Evolutionary conservation across 1,140 invertebrate species (phyloP).

Genomic region (Glomeris maerens): DNA sequence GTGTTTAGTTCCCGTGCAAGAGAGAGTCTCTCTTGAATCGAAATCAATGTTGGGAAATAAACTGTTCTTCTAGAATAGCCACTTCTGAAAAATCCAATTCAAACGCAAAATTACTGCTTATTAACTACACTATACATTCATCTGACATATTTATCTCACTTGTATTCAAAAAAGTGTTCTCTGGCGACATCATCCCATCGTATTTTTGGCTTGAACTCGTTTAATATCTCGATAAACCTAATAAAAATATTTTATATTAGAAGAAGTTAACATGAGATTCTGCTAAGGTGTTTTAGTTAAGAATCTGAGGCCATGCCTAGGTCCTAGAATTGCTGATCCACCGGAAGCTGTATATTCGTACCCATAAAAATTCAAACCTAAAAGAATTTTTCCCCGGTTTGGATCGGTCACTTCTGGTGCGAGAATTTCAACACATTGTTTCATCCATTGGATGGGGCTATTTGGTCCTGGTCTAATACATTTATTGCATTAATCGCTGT

Average conservation of each 20-base stretch:
- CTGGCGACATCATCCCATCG: slow-evolving; percentile 57
- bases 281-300: no score
- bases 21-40: slow-evolving; percentile 62
- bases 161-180: slow-evolving; percentile 75
- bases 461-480: slow-evolving; percentile 49
- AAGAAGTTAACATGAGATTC: no score
- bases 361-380: slow-evolving; percentile 90
- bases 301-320: slow-evolving; percentile 39
- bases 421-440: slow-evolving; percentile 49
- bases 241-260: slow-evolving; percentile 8
- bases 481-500: no score
- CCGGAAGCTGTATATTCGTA: slow-evolving; percentile 65
- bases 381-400: slow-evolving; percentile 58
- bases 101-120: background rate
- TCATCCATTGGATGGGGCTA: slow-evolving; percentile 69
- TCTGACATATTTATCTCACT: slow-evolving; percentile 39
- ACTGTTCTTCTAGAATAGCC: slow-evolving; percentile 50
- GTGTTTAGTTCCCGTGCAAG: slow-evolving; percentile 61
- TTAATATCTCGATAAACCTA: slow-evolving; percentile 33
- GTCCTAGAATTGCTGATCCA: slow-evolving; percentile 58
- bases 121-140: background rate
- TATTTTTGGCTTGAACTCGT: slow-evolving; percentile 50
- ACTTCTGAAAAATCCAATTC: slow-evolving; percentile 37
- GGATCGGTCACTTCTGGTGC: slow-evolving; percentile 34
- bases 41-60: slow-evolving; percentile 78